phyloP scores from a whole-genome alignment of 2,797 vertebrate species.

The Oryzias dopingdopingensis region DNA sequence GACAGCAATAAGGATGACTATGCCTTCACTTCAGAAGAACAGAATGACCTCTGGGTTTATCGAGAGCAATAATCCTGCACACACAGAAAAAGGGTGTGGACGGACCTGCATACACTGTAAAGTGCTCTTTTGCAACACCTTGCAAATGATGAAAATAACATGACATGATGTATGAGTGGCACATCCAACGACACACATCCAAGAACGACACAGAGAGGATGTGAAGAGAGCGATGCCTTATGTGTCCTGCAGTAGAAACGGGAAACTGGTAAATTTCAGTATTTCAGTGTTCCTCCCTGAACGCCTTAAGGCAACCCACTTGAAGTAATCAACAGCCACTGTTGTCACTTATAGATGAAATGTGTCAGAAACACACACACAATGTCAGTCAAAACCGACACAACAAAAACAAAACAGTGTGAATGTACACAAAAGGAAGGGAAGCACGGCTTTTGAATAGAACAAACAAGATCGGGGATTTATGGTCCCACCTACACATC shows the following conservation, averaged over 20 bases:
- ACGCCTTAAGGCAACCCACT: conserved; percentile 45
- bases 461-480: conserved; percentile 5
- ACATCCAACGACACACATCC: conserved; percentile 25
- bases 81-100: conserved; percentile 26
- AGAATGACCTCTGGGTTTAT: conserved; percentile 68
- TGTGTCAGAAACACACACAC: conserved; percentile 9
- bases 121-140: conserved; percentile 47
- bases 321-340: conserved; percentile 30
- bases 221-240: conserved; percentile 62
- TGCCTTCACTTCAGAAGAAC: conserved; percentile 65
- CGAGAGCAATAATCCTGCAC: conserved; percentile 68
- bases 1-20: conserved; percentile 65
- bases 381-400: conserved; percentile 1
- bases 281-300: conserved; percentile 21
- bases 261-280: conserved; percentile 27
- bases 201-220: conserved; percentile 14
- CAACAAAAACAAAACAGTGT: conserved; percentile 16
- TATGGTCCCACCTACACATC: conserved; percentile 2
- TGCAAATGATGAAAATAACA: conserved; percentile 32
- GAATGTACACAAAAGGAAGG: conserved; percentile 49
- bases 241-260: conserved; percentile 37
- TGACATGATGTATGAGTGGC: conserved; percentile 17
- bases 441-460: conserved; percentile 6
- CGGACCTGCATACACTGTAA: conserved; percentile 43
- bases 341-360: conserved; percentile 30